A percentile compares a stretch with the other conserved stretches of the same genome.
Conservation (phyloP, 2,888 invertebrate genomes). For the Apamea sordens region DNA sequence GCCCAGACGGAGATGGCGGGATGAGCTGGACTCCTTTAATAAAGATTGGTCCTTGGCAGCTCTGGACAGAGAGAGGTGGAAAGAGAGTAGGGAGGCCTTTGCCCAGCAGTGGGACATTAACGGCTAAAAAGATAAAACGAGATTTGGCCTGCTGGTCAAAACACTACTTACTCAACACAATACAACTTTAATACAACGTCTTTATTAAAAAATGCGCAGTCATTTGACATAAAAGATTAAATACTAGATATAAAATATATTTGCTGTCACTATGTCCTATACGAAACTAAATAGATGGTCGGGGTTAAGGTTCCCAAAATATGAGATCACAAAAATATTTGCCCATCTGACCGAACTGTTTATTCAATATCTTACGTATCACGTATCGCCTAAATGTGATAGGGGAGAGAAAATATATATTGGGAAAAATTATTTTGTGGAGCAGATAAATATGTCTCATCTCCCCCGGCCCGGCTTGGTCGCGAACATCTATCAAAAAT, state of each 20-base stretch:
- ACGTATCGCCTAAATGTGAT: constrained; percentile 57
- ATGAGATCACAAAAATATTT: constrained; percentile 60
- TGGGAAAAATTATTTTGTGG: constrained; percentile 78
- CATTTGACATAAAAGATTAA: no score
- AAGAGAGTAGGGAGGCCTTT: no score
- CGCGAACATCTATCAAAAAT: constrained; percentile 80
- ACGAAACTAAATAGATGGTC: not conserved
- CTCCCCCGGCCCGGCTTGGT: constrained; percentile 50
- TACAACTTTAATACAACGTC: no score
- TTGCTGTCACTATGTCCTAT: not conserved
- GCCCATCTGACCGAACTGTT: constrained; percentile 65
- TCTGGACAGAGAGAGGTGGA: no score
- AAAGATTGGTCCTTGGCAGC: no score
- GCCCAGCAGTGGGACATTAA: no score
- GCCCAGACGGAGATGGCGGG: no score
- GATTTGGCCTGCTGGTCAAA: no score
- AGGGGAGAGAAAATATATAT: constrained; percentile 73
- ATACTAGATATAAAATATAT: not conserved
- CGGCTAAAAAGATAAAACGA: no score
- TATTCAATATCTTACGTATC: constrained; percentile 72
- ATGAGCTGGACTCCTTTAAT: no score
- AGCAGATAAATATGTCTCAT: constrained; percentile 80
- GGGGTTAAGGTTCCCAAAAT: constrained; percentile 38
- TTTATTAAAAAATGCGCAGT: no score
- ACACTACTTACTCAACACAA: no score